phyloP scores from a whole-genome alignment of 1,140 invertebrate genomes.

The Drosophila pallidifrons region DNA sequence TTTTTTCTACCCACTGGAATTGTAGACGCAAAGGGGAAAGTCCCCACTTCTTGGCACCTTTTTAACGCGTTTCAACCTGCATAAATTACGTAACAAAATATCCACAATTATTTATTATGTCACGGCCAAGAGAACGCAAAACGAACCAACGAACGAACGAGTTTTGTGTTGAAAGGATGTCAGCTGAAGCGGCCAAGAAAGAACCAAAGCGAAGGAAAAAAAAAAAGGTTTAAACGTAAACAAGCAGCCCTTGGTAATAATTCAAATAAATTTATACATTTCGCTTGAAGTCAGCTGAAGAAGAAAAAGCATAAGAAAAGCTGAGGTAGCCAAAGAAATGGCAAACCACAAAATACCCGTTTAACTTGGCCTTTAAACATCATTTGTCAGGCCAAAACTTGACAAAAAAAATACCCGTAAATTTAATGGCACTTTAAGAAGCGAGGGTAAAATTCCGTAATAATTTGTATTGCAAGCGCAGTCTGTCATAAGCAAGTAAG shows the following conservation, averaged over 20 bases:
- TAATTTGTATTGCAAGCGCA: not conserved
- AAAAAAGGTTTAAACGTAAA: conserved; percentile 53
- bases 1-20: not conserved
- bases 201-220: not conserved
- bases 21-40: not conserved
- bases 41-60: conserved; percentile 6
- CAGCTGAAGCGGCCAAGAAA: conserved; percentile 37
- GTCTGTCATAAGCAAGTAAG: conserved; percentile 5
- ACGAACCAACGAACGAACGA: conserved; percentile 32
- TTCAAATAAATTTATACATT: conserved; percentile 73
- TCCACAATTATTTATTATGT: conserved; percentile 72
- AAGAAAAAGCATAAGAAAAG: conserved; percentile 15
- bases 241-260: conserved; percentile 51
- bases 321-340: conserved; percentile 18
- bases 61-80: conserved; percentile 55
- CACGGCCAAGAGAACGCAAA: conserved; percentile 35
- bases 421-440: conserved; percentile 61
- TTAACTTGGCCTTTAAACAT: conserved; percentile 67
- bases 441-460: not conserved
- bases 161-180: conserved; percentile 61
- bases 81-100: conserved; percentile 71
- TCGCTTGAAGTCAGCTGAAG: conserved; percentile 11
- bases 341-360: conserved; percentile 51
- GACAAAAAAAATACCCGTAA: conserved; percentile 18
- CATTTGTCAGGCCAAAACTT: conserved; percentile 56